These are phyloP conservation scores for Pseudotriccus pelzelni DNA, from an alignment of 2,797 vertebrate genomes.

Conservation along the genomic window DNA sequence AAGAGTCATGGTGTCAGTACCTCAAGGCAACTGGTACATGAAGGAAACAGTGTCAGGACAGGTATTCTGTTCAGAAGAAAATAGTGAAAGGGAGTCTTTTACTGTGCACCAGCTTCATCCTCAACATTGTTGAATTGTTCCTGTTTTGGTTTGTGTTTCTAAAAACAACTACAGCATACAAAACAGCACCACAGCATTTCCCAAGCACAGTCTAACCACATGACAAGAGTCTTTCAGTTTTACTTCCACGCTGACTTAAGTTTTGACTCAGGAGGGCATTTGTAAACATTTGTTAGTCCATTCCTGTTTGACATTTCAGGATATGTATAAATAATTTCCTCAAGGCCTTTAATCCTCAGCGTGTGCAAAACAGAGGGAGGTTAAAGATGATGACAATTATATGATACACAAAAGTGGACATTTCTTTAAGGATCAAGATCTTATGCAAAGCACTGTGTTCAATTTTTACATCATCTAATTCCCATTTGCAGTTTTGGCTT, in stretches of 20 bases:
- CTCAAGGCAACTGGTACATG: not conserved
- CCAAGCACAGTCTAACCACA: not conserved
- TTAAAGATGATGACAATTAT: not conserved
- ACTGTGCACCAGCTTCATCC: not conserved
- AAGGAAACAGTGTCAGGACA: not conserved
- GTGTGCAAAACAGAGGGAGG: not conserved
- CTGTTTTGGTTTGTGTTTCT: not conserved
- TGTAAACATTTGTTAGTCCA: not conserved
- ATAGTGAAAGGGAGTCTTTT: not conserved
- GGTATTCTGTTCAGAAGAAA: not conserved
- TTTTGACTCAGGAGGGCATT: not conserved
- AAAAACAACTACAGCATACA: not conserved
- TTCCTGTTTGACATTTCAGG: not conserved
- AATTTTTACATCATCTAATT: not conserved
- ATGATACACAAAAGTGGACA: not conserved
- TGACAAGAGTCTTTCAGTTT: fast-evolving
- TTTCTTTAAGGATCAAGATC: not conserved
- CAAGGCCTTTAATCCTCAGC: not conserved
- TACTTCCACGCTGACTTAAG: not conserved
- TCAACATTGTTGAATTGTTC: not conserved
- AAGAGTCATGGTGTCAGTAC: not conserved
- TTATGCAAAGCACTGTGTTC: not conserved
- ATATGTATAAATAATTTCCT: not conserved
- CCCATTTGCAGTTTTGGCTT: not conserved
- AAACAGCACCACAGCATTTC: not conserved